A percentile compares a stretch with the other conserved stretches of the same genome.
phyloP scores from a whole-genome alignment of 2,113 vertebrate genomes.

The Charina bottae region DNA sequence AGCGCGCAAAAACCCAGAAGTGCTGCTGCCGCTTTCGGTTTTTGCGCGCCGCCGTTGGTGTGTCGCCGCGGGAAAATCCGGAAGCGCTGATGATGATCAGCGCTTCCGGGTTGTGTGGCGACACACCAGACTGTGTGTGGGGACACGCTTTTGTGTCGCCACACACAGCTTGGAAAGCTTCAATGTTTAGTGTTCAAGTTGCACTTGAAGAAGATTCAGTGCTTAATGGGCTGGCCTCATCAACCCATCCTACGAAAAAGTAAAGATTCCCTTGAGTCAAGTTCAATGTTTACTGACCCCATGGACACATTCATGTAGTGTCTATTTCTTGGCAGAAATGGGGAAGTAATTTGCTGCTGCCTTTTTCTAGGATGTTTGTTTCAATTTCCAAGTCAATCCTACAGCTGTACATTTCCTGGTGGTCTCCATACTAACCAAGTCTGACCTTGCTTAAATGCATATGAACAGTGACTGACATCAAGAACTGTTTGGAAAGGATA shows the following conservation, averaged over 20 bases:
- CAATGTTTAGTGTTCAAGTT: background rate
- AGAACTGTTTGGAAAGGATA: background rate
- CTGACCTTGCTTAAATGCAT: background rate
- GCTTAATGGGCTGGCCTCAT: background rate
- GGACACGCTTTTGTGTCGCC: too few species aligned
- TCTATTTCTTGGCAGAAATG: background rate
- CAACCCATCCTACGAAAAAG: background rate
- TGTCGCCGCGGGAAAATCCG: too few species aligned
- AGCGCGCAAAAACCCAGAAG: too few species aligned
- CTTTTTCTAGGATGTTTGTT: background rate
- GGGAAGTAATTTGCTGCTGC: background rate
- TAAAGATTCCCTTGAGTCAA: background rate
- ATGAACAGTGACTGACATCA: background rate
- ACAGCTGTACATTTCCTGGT: background rate
- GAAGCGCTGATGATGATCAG: too few species aligned
- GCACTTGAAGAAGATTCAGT: background rate
- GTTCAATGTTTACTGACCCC: background rate
- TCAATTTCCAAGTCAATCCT: background rate
- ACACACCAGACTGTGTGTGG: too few species aligned
- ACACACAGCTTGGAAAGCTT: background rate
- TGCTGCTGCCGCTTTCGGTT: too few species aligned
- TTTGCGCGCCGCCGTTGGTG: too few species aligned
- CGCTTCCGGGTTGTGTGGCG: too few species aligned
- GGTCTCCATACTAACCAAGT: background rate
- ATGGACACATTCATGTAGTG: background rate